Percentiles rank a stretch among this genome's conserved stretches.
Evolutionary conservation across 2,888 invertebrate genomes (phyloP).

Genomic region (Labia minor): DNA sequence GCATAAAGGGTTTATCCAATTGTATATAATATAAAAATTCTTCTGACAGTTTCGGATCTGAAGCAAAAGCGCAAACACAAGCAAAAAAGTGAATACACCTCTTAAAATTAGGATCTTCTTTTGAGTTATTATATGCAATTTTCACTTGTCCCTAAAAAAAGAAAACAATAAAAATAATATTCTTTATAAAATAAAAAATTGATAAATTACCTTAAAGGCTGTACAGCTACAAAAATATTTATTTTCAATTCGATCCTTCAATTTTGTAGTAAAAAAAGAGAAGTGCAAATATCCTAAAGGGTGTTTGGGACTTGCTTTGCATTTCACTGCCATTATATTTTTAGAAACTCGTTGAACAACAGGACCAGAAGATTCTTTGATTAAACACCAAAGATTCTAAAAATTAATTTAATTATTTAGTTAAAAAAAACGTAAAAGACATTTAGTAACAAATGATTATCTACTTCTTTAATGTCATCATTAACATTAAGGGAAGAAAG

Average conservation of each 20-base stretch:
- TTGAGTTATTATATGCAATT: constrained; percentile 21
- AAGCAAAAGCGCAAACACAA: constrained; percentile 57
- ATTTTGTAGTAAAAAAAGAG: constrained; percentile 44
- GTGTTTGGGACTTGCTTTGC: constrained; percentile 52
- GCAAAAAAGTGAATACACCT: constrained; percentile 60
- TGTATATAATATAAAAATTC: constrained; percentile 52
- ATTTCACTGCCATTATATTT: constrained; percentile 59
- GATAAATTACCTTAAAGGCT: constrained; percentile 39
- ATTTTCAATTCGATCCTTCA: constrained; percentile 40
- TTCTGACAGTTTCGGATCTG: constrained; percentile 47
- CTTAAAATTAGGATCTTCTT: constrained; percentile 29
- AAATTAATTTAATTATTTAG: constrained; percentile 20
- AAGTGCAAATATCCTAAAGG: constrained; percentile 61
- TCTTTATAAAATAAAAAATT: neutral
- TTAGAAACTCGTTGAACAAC: constrained; percentile 59
- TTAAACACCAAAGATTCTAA: constrained; percentile 47
- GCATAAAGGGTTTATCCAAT: constrained; percentile 34
- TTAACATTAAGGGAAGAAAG: constrained; percentile 47
- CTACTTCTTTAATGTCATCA: constrained; percentile 44
- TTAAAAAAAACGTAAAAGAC: neutral
- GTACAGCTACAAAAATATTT: constrained; percentile 49
- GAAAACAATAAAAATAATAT: neutral
- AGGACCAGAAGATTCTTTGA: constrained; percentile 48
- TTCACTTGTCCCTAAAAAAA: constrained; percentile 24
- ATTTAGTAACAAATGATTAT: neutral